A percentile compares a stretch with the other conserved stretches of the same genome.
phyloP scores from a whole-genome alignment of 2,888 invertebrate species.

The Lymantria monacha region DNA sequence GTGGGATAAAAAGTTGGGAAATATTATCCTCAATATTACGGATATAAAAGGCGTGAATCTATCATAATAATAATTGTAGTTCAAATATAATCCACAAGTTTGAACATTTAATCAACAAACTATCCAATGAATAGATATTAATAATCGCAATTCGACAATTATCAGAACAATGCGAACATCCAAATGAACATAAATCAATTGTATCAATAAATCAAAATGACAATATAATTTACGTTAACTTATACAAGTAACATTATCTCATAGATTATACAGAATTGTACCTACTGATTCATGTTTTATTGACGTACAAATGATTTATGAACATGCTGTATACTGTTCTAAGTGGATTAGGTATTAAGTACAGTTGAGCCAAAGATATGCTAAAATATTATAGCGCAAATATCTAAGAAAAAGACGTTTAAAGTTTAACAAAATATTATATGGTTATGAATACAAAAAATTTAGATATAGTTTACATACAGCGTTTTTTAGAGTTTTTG shows the following conservation, averaged over 20 bases:
- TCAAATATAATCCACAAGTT: too few relatives aligned
- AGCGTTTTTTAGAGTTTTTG: too few relatives aligned
- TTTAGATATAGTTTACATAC: too few relatives aligned
- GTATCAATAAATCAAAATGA: conserved; percentile 24
- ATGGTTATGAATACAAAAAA: too few relatives aligned
- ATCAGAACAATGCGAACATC: background rate
- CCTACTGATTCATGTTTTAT: conserved; percentile 55
- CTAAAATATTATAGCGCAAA: background rate
- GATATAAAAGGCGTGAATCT: too few relatives aligned
- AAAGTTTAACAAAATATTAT: too few relatives aligned
- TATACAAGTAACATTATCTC: conserved; percentile 40
- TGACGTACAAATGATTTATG: conserved; percentile 69
- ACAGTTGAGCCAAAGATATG: background rate
- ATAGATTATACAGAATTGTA: conserved; percentile 27
- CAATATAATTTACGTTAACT: conserved; percentile 34
- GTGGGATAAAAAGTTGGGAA: too few relatives aligned
- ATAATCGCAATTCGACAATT: background rate
- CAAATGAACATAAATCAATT: conserved; percentile 2
- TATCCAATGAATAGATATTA: background rate
- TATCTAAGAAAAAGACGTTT: background rate
- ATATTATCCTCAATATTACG: too few relatives aligned
- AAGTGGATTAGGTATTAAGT: background rate
- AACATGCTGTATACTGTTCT: conserved; percentile 2
- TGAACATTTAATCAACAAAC: too few relatives aligned
- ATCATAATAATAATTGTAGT: too few relatives aligned